These are phyloP conservation scores for Drosophila albomicans DNA, from an alignment of 1,140 invertebrate species.

Conservation along the genomic window DNA sequence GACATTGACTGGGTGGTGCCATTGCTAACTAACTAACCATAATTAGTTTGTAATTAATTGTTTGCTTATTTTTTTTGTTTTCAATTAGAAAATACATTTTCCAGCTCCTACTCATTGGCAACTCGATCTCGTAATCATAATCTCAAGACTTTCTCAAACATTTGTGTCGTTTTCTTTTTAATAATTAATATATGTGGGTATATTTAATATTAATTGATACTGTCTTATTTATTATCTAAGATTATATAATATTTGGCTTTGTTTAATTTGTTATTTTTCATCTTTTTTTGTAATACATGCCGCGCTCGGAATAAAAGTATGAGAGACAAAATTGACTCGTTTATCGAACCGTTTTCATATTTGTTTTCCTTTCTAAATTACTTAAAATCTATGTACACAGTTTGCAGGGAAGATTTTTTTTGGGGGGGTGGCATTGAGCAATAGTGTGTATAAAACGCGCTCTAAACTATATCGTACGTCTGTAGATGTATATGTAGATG, in stretches of 20 bases:
- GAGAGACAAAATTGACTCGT: conserved; percentile 77
- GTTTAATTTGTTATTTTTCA: conserved; percentile 25
- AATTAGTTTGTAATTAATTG: conserved; percentile 4
- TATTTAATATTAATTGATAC: conserved; percentile 55
- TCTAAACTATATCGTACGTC: conserved; percentile 52
- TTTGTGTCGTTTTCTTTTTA: conserved; percentile 37
- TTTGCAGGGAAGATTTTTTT: conserved; percentile 45
- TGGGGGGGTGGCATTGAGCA: conserved; percentile 64
- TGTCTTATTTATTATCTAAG: conserved; percentile 59
- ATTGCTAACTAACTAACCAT: conserved; percentile 43
- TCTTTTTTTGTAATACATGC: conserved; percentile 64
- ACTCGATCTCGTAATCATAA: conserved; percentile 62
- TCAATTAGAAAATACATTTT: conserved; percentile 35
- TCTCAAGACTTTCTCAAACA: conserved; percentile 63
- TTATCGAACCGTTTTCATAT: conserved; percentile 56
- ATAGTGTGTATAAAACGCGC: conserved; percentile 67
- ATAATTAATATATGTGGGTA: conserved; percentile 14
- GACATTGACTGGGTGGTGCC: conserved; percentile 63
- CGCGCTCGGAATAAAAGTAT: conserved; percentile 67
- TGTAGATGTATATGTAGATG: conserved; percentile 6
- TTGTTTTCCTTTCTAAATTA: conserved; percentile 22
- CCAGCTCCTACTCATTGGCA: conserved; percentile 69
- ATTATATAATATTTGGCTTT: conserved; percentile 80
- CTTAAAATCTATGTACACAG: conserved; percentile 72
- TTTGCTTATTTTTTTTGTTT: background rate